These are phyloP conservation scores for Buathra laborator DNA, from an alignment of 2,888 invertebrate species.

Conservation along the genomic window DNA sequence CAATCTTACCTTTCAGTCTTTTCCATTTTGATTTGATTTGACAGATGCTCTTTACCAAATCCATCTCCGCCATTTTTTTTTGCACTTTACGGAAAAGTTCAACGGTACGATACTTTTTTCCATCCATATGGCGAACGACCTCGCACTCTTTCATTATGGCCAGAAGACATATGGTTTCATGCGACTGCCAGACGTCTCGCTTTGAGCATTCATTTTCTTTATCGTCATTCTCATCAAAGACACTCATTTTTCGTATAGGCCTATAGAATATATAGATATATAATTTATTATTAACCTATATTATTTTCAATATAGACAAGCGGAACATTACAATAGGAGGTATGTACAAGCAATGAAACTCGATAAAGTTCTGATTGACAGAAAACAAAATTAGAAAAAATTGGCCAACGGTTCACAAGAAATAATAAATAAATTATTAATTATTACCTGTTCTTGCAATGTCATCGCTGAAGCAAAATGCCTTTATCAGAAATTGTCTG, in stretches of 20 bases:
- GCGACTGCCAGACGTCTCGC: neutral
- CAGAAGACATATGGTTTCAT: neutral
- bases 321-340: too few relatives aligned
- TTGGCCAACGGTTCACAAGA: too few relatives aligned
- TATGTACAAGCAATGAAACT: too few relatives aligned
- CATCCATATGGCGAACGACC: neutral
- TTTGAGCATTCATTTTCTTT: neutral
- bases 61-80: neutral
- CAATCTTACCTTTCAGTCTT: neutral
- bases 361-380: too few relatives aligned
- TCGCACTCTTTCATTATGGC: neutral
- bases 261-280: neutral
- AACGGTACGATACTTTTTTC: neutral
- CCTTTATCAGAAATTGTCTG: neutral
- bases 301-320: neutral
- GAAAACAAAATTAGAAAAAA: too few relatives aligned
- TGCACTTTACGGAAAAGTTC: neutral
- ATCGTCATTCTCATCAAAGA: neutral
- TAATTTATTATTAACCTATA: neutral
- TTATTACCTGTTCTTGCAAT: too few relatives aligned
- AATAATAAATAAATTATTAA: too few relatives aligned
- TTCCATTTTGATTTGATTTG: neutral
- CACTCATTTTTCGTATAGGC: neutral
- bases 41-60: neutral
- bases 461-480: neutral